These are phyloP conservation scores for Aphrocallistes beatrix DNA, from an alignment of 37 sponge, comb jelly and placozoan genomes.

Conservation along the genomic window DNA sequence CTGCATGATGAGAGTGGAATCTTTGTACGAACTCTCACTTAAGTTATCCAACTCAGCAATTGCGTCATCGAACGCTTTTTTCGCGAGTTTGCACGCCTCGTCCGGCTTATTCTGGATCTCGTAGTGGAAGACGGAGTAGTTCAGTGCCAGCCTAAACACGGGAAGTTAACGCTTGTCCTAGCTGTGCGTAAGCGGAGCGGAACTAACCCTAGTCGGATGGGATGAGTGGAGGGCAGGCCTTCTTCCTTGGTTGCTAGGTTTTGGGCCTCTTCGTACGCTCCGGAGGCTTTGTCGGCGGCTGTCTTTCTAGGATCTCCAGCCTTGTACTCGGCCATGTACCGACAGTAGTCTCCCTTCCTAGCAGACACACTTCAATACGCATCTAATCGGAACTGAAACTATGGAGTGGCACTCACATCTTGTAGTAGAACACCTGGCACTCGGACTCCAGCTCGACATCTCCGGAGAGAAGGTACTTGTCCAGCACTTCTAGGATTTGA, in stretches of 20 bases:
- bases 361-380: too few relatives aligned
- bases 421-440: constrained; percentile 59
- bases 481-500: constrained; percentile 34
- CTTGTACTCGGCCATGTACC: constrained; percentile 76
- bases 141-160: constrained; percentile 44
- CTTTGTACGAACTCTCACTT: constrained; percentile 52
- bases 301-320: constrained; percentile 23
- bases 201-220: constrained; percentile 35
- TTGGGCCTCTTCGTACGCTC: constrained; percentile 39
- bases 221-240: constrained; percentile 31
- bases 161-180: too few relatives aligned
- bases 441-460: constrained; percentile 27
- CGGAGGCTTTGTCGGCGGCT: constrained; percentile 31
- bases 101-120: constrained; percentile 37
- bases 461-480: constrained; percentile 38
- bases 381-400: too few relatives aligned
- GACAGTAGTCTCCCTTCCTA: constrained; percentile 88
- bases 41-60: constrained; percentile 49
- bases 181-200: background rate
- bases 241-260: constrained; percentile 15
- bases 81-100: constrained; percentile 42
- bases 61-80: constrained; percentile 60
- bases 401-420: constrained; percentile 55
- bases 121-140: constrained; percentile 58
- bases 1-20: constrained; percentile 72